phyloP scores from a whole-genome alignment of 2,113 vertebrate genomes.

The Colius striatus region DNA sequence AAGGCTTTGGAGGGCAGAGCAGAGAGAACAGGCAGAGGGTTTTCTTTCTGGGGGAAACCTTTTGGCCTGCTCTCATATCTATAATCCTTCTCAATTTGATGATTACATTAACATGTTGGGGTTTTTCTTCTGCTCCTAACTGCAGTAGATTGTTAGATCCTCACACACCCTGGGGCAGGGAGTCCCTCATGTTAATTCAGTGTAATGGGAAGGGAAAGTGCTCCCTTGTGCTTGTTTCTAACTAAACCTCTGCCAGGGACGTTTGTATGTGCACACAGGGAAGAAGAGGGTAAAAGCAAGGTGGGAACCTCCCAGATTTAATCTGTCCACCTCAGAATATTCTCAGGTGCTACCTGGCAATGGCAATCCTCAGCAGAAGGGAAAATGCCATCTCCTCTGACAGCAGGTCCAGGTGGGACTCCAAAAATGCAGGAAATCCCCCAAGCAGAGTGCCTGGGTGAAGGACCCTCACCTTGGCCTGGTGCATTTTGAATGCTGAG shows the following conservation, averaged over 20 bases:
- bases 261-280: fast-evolving
- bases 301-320: background rate
- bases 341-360: no score
- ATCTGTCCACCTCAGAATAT: background rate
- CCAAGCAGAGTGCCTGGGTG: background rate
- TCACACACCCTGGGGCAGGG: background rate
- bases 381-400: background rate
- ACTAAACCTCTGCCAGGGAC: background rate
- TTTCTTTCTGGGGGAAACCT: background rate
- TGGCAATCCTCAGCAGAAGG: background rate
- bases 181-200: fast-evolving
- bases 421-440: background rate
- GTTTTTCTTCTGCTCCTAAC: background rate
- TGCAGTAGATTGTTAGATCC: background rate
- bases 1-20: background rate
- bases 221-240: background rate
- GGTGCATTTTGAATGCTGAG: background rate
- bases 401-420: background rate
- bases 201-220: background rate
- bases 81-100: background rate
- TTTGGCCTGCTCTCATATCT: background rate
- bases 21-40: background rate
- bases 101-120: background rate
- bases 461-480: no score
- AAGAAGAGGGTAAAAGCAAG: background rate